Conservation (phyloP, 2,888 invertebrate species). For the Melieria crassipennis region DNA sequence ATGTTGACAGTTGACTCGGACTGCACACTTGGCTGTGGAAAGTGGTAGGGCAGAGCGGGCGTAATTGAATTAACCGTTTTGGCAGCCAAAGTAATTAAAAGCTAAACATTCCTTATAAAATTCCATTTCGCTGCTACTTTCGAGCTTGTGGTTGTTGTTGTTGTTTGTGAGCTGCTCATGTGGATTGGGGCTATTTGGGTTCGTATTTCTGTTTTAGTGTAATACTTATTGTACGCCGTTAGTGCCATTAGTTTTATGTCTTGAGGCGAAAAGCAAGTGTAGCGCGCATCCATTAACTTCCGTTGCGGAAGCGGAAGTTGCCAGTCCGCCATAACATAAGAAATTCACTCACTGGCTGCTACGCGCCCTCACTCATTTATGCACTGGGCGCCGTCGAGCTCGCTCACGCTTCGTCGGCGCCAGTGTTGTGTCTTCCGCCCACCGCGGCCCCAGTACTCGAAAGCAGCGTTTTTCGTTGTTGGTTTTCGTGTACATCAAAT, state of each 20-base stretch:
- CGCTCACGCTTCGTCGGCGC: neutral
- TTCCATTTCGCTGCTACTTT: neutral
- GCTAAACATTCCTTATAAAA: neutral
- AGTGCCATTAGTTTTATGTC: neutral
- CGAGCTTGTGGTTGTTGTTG: neutral
- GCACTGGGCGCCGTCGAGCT: neutral
- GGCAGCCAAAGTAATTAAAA: neutral
- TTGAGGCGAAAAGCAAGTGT: no score
- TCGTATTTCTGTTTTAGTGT: neutral
- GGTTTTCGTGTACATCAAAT: no score
- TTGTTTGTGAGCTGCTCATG: neutral
- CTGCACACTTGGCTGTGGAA: no score
- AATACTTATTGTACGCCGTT: neutral
- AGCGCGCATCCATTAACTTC: constrained; percentile 9
- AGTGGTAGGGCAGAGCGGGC: no score
- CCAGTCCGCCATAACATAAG: neutral
- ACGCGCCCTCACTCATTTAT: neutral
- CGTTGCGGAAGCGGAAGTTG: constrained; percentile 1
- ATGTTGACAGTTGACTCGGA: no score
- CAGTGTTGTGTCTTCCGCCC: neutral
- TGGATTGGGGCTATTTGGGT: neutral
- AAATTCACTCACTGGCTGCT: neutral
- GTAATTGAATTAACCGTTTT: no score
- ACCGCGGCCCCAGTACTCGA: no score
- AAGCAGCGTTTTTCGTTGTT: no score